Percentiles rank a stretch among this genome's conserved stretches.
phyloP scores from a whole-genome alignment of 1,140 invertebrate species.

The Colletes latitarsis region DNA sequence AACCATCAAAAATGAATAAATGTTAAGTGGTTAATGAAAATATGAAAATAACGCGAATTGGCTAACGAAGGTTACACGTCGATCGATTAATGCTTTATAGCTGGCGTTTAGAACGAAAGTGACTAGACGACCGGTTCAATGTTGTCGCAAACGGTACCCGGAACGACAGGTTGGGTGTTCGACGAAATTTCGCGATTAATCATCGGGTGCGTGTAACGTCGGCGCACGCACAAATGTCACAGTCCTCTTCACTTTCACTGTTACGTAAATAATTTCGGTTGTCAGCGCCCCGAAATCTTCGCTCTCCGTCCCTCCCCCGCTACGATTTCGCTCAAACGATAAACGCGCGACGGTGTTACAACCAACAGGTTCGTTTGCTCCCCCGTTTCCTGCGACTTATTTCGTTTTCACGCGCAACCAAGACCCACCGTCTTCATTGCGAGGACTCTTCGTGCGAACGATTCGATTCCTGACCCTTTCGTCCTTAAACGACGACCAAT shows the following conservation, averaged over 20 bases:
- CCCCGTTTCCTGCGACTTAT: neutral
- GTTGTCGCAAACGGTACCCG: neutral
- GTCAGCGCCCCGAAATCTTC: conserved; percentile 16
- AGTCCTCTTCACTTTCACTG: conserved; percentile 77
- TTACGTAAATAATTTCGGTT: conserved; percentile 67
- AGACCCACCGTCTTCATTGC: conserved; percentile 75
- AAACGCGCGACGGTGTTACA: too few species aligned
- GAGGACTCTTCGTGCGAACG: conserved; percentile 38
- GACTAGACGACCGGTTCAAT: neutral
- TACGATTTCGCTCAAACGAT: too few species aligned
- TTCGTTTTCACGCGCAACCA: neutral
- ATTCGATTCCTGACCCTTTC: conserved; percentile 43
- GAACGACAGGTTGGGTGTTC: neutral
- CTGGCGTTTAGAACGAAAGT: neutral
- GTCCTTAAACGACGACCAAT: conserved; percentile 71
- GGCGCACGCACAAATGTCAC: conserved; percentile 67
- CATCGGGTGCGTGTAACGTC: conserved; percentile 38
- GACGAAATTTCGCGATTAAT: conserved; percentile 26
- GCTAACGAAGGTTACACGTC: too few species aligned
- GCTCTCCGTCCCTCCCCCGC: too few species aligned
- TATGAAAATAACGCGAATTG: too few species aligned
- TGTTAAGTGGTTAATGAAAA: too few species aligned
- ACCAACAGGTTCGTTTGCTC: neutral
- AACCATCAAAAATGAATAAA: too few species aligned
- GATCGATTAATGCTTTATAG: too few species aligned